A percentile compares a stretch with the other conserved stretches of the same genome.
Evolutionary conservation across 1,140 invertebrate genomes (phyloP).

Genomic region (Scaptodrosophila lebanonensis): DNA sequence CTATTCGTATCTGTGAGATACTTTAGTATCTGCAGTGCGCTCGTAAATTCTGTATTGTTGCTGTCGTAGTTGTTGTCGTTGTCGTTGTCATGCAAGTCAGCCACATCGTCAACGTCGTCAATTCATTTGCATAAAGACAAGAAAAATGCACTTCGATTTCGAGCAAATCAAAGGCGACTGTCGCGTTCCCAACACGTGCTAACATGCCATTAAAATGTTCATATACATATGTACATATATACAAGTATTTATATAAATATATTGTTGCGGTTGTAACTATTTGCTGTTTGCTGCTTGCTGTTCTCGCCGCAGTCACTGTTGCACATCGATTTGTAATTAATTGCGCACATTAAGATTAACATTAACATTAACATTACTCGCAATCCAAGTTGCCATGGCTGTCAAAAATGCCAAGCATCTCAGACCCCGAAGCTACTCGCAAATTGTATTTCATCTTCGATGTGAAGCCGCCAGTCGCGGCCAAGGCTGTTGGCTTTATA

Average conservation of each 20-base stretch:
- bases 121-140: conserved; percentile 46
- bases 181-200: too few species aligned
- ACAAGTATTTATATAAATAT: conserved; percentile 10
- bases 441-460: too few species aligned
- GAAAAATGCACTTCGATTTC: conserved; percentile 11
- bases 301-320: too few species aligned
- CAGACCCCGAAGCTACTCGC: too few species aligned
- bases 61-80: conserved; percentile 25
- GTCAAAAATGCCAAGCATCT: conserved; percentile 9
- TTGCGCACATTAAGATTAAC: conserved; percentile 24
- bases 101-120: too few species aligned
- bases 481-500: too few species aligned
- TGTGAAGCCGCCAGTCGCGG: too few species aligned
- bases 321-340: conserved; percentile 22
- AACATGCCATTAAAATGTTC: conserved; percentile 14
- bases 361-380: too few species aligned
- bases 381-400: background rate
- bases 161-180: too few species aligned
- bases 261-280: too few species aligned
- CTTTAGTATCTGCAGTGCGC: conserved; percentile 68
- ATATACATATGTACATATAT: conserved; percentile 34
- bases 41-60: conserved; percentile 52
- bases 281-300: too few species aligned
- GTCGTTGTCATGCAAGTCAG: conserved; percentile 63
- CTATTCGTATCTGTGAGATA: conserved; percentile 48